Evolutionary conservation across 35 echinoderm and acorn worm species (phyloP).

Genomic region (Lytechinus variegatus): DNA sequence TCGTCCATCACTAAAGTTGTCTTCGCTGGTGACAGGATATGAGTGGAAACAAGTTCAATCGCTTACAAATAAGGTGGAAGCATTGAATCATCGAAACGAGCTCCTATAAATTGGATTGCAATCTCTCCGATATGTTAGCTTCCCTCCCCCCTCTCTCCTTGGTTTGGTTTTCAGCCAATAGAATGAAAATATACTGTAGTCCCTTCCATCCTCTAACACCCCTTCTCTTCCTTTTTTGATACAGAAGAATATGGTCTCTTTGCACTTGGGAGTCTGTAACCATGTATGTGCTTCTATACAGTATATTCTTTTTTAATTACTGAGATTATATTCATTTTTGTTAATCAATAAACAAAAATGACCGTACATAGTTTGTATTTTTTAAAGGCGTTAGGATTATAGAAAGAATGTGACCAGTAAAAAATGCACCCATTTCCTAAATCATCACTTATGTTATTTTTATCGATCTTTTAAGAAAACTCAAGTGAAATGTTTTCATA

Average conservation of each 20-base stretch:
- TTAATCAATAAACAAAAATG: too few relatives aligned
- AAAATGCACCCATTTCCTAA: too few relatives aligned
- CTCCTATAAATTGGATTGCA: not conserved
- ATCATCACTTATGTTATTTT: too few relatives aligned
- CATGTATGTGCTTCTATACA: too few relatives aligned
- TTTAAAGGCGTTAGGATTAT: too few relatives aligned
- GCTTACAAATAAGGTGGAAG: slow-evolving; percentile 52
- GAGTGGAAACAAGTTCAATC: slow-evolving; percentile 33
- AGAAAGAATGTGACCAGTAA: too few relatives aligned
- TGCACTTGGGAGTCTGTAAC: too few relatives aligned
- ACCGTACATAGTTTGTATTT: too few relatives aligned
- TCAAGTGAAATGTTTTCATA: too few relatives aligned
- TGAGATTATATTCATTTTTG: too few relatives aligned
- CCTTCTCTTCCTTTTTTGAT: not conserved
- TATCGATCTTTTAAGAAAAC: too few relatives aligned
- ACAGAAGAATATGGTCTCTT: not conserved
- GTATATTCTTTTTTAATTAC: too few relatives aligned
- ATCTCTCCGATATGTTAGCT: not conserved
- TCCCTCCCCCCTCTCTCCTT: not conserved
- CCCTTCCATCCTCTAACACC: not conserved
- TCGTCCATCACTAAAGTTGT: slow-evolving; percentile 8
- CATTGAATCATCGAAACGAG: slow-evolving; percentile 44
- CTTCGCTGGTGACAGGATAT: slow-evolving; percentile 24
- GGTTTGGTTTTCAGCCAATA: not conserved
- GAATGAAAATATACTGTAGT: not conserved